Evolutionary conservation across 2,888 invertebrate species (phyloP).

Genomic region (Falcaria lacertinaria): DNA sequence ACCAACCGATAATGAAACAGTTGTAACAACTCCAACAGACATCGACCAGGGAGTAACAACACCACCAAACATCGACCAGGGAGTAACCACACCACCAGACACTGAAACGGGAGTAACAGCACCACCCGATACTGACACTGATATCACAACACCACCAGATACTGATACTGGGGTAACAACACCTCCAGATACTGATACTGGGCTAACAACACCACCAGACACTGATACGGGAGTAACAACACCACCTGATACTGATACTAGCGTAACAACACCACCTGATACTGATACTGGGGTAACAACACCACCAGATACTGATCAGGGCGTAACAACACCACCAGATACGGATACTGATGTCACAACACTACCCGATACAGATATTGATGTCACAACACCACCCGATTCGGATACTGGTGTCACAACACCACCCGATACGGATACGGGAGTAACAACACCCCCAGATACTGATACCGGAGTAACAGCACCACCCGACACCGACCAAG

Average conservation of each 20-base stretch:
- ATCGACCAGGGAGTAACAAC: slow-evolving; percentile 3
- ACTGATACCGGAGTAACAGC: slow-evolving; percentile 5
- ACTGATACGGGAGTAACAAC: too few relatives aligned
- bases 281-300: slow-evolving; percentile 5
- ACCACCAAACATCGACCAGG: too few relatives aligned
- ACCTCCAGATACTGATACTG: neutral
- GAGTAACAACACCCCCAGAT: slow-evolving; percentile 5
- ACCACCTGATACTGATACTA: slow-evolving; percentile 3
- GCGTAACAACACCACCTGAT: slow-evolving; percentile 5
- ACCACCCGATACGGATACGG: slow-evolving; percentile 3
- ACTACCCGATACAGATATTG: neutral
- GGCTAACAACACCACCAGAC: neutral
- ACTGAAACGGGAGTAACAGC: slow-evolving; percentile 1
- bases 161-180: neutral
- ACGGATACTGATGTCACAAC: too few relatives aligned
- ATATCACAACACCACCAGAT: neutral
- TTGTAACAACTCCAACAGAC: slow-evolving; percentile 4
- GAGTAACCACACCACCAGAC: slow-evolving; percentile 2
- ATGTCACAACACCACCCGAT: slow-evolving; percentile 2
- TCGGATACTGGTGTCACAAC: slow-evolving; percentile 4
- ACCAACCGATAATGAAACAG: slow-evolving; percentile 4
- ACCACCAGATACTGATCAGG: slow-evolving; percentile 1
- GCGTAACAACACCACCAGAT: neutral
- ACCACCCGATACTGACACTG: slow-evolving; percentile 2
- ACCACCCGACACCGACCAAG: slow-evolving; percentile 1